Base-by-base conservation (phyloP, 2,113 vertebrate species). In the Eolophus roseicapilla region DNA sequence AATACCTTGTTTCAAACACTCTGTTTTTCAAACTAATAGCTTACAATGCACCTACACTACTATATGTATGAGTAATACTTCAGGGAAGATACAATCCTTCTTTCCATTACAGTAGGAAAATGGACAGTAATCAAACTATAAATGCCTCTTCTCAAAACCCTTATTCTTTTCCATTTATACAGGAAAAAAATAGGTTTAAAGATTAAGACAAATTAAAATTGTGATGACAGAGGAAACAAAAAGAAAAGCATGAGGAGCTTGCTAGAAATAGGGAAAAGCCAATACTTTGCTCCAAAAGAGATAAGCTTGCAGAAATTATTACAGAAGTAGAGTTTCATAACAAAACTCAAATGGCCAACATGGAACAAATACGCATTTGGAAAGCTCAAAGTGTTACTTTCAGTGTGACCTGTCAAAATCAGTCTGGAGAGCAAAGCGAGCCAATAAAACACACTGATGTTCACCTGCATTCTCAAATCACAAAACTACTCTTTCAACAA, bases 191-290 rank as follows among this genome's bases (percentile, higher is more conserved):
- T 14, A 92, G 44, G n/a, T 57, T 96, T 70, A 67, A 47, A 9
- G 7, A 69, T 69, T 64, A 85, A 96, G 49, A 69, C 17, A 62
- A 90, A 95, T 88, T 90, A 84, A 94, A 92, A 95, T 49, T 50
- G 28, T 25, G 16, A 85, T 71, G 82, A 84, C 6, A 65, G 55
- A 92, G 23, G 37, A 97, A 95, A 89, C n/a, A 80, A 95, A 80
- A 33, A 93, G 33, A 97, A 97, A 98, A 97, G 70, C 80, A 91
- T 37, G 6, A 82, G 93, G 76, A 86, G 67, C 95, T 97, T 96
- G 71, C 78, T 91, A 97, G 88, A 97, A 97, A 97, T 27, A 95
- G 84, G 82, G 53, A 93, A 92, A 97, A 97, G 95, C 95, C 90
- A 93, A 20, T 74, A 19, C 50, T 88, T 94, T 37, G 80, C 90